These are phyloP conservation scores for Phyllopteryx taeniolatus DNA, from an alignment of 2,113 vertebrate genomes.

Conservation along the genomic window DNA sequence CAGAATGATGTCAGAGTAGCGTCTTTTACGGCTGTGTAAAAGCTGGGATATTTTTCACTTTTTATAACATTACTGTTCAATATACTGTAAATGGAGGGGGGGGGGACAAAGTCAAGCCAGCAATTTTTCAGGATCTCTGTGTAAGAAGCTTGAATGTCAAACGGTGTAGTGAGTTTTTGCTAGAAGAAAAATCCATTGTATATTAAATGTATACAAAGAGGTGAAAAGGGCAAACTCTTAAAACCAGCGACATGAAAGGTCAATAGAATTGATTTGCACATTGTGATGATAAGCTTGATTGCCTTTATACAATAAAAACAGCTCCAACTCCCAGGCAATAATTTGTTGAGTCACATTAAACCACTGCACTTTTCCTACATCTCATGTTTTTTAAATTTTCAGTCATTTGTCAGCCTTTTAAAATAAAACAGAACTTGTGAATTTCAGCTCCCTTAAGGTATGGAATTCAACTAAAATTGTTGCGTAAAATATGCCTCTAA, in stretches of 20 bases:
- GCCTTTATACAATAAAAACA: constrained; percentile 11
- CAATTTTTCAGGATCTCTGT: background rate
- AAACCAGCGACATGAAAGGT: background rate
- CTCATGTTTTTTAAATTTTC: background rate
- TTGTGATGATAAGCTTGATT: constrained; percentile 16
- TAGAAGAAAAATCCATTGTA: background rate
- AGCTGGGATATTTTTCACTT: background rate
- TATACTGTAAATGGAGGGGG: background rate
- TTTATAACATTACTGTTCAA: background rate
- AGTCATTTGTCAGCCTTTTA: background rate
- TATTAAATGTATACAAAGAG: background rate
- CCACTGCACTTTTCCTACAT: background rate
- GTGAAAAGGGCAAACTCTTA: background rate
- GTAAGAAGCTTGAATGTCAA: background rate
- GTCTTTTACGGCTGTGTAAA: background rate
- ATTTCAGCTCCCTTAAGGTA: too few relatives aligned
- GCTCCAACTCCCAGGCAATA: constrained; percentile 18
- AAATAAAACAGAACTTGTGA: too few relatives aligned
- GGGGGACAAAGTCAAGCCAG: background rate
- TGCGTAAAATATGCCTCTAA: too few relatives aligned
- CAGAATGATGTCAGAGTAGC: background rate
- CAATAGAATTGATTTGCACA: background rate
- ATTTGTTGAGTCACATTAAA: constrained; percentile 27
- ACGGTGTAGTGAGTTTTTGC: background rate
- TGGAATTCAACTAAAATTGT: too few relatives aligned